A percentile compares a stretch with the other conserved stretches of the same genome.
These are phyloP conservation scores for Ochotona curzoniae DNA, from an alignment of 2,113 vertebrate species.

Conservation along the genomic window DNA sequence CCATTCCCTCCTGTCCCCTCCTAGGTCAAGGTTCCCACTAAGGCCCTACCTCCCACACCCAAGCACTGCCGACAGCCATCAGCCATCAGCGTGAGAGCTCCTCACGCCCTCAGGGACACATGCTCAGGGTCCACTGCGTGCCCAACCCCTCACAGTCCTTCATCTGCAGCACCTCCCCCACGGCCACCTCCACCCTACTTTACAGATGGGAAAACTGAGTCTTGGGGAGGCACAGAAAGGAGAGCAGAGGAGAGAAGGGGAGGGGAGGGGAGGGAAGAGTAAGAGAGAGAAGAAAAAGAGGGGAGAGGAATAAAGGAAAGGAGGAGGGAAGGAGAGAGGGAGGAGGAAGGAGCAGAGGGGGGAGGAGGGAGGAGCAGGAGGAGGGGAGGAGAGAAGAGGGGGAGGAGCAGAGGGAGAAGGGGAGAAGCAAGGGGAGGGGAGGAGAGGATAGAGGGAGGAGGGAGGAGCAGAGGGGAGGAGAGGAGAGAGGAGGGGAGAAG, in stretches of 20 bases:
- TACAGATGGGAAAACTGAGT: not conserved
- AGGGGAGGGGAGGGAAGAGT: too few relatives aligned
- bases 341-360: not conserved
- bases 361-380: not conserved
- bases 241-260: not conserved
- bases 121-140: rapidly evolving
- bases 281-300: too few relatives aligned
- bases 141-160: not conserved
- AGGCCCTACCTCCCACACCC: not conserved
- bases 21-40: not conserved
- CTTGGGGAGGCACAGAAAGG: not conserved
- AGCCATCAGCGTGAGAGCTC: too few relatives aligned
- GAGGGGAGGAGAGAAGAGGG: not conserved
- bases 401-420: not conserved
- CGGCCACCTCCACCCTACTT: not conserved
- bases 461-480: not conserved
- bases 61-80: too few relatives aligned
- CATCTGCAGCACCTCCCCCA: not conserved
- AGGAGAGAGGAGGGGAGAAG: not conserved
- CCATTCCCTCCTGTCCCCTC: not conserved
- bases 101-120: not conserved
- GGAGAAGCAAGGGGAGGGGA: not conserved
- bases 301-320: too few relatives aligned
- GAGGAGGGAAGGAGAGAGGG: too few relatives aligned
- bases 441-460: not conserved